A percentile compares a stretch with the other conserved stretches of the same genome.
Conservation (phyloP, 1,140 invertebrate species). For the Triops longicaudatus region DNA sequence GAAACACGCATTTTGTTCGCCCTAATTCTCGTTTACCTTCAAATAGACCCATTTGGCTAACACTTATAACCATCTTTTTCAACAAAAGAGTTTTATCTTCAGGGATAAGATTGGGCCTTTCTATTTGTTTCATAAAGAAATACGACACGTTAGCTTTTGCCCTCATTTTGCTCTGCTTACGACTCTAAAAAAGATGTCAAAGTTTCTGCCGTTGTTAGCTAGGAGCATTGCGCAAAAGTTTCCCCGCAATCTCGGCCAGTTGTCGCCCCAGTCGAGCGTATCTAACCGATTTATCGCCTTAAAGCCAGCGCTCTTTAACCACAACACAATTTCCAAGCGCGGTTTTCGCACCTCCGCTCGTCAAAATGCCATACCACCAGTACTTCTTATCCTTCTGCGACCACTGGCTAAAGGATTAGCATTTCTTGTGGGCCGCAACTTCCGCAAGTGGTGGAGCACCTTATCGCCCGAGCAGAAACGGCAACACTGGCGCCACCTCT, state of each 20-base stretch:
- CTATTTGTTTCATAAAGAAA: constrained; percentile 16
- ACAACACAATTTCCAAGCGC: background rate
- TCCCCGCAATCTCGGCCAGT: background rate
- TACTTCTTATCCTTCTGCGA: constrained; percentile 15
- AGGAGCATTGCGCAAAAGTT: background rate
- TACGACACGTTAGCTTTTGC: constrained; percentile 23
- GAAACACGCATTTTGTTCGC: background rate
- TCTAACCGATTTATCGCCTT: background rate
- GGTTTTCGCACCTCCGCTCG: constrained; percentile 18
- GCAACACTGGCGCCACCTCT: constrained; percentile 33
- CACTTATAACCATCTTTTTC: constrained; percentile 19
- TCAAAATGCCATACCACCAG: constrained; percentile 18
- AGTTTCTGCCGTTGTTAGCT: background rate
- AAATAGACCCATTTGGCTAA: constrained; percentile 17
- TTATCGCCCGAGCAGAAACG: constrained; percentile 36
- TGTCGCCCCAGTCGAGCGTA: background rate
- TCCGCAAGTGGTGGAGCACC: constrained; percentile 39
- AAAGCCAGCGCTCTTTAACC: background rate
- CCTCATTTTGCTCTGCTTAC: constrained; percentile 10
- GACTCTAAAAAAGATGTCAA: background rate
- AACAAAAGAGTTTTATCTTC: constrained; percentile 19
- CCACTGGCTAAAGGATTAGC: constrained; percentile 19
- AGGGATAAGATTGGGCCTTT: constrained; percentile 19
- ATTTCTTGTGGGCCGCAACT: constrained; percentile 31
- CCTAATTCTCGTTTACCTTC: background rate